These are phyloP conservation scores for Caenorhabditis japonica DNA, from an alignment of 2,888 invertebrate genomes.

Conservation along the genomic window DNA sequence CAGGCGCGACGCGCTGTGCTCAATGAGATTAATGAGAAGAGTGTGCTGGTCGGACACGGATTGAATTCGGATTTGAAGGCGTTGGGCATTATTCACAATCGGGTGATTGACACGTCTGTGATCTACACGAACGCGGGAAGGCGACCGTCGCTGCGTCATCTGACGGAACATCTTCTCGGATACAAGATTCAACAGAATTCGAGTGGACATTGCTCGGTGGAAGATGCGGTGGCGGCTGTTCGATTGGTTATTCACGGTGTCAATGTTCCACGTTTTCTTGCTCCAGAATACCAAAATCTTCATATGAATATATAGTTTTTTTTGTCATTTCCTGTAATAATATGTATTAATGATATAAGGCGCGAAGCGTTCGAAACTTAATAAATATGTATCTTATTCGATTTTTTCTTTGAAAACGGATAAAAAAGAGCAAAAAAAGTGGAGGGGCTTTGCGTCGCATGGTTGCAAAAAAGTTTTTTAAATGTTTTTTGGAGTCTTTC, in stretches of 20 bases:
- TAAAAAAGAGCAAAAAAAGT: too few relatives aligned
- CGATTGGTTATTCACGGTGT: not conserved
- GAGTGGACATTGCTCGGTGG: not conserved
- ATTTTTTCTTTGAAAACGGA: too few relatives aligned
- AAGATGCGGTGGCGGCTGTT: not conserved
- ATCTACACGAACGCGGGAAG: conserved; percentile 84
- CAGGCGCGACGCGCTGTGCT: conserved; percentile 6
- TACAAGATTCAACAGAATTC: conserved; percentile 91
- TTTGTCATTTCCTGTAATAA: not conserved
- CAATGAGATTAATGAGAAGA: not conserved
- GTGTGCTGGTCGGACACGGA: conserved; percentile 85
- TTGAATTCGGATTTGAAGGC: conserved; percentile 95
- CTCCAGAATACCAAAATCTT: not conserved
- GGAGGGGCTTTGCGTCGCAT: too few relatives aligned
- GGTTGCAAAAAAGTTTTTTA: too few relatives aligned
- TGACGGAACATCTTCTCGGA: conserved; percentile 88
- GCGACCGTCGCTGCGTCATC: conserved; percentile 88
- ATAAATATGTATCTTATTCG: too few relatives aligned
- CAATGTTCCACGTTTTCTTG: not conserved
- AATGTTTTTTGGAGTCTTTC: too few relatives aligned
- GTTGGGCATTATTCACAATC: conserved; percentile 84
- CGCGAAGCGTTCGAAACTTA: too few relatives aligned
- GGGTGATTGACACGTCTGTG: conserved; percentile 92
- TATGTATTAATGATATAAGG: too few relatives aligned
- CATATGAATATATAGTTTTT: not conserved